These are phyloP conservation scores for Tetramorium bicarinatum DNA, from an alignment of 2,888 invertebrate genomes.

Conservation along the genomic window DNA sequence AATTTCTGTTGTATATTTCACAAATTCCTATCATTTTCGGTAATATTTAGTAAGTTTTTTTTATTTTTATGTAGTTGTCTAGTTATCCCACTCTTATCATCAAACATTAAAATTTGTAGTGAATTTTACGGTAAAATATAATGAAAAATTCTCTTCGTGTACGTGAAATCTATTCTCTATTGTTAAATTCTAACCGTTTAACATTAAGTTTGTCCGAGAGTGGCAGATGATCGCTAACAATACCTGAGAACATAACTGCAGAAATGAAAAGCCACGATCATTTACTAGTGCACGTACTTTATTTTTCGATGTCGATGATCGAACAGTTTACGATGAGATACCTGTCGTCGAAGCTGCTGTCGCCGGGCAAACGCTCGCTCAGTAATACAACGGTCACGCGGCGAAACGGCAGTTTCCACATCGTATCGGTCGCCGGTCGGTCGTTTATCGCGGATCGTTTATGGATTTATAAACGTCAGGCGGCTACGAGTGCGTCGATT, in stretches of 20 bases:
- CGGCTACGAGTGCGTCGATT: conserved; percentile 27
- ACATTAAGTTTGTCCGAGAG: no score
- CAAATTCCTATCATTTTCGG: no score
- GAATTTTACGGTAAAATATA: no score
- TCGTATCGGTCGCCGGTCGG: conserved; percentile 25
- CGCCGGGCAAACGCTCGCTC: conserved; percentile 32
- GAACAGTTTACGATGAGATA: conserved; percentile 12
- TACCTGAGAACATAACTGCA: conserved; percentile 9
- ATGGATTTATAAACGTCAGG: conserved; percentile 47
- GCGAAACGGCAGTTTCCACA: conserved; percentile 13
- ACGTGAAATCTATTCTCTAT: not conserved
- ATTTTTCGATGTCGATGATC: conserved; percentile 2
- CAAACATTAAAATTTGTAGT: no score
- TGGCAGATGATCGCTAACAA: not conserved
- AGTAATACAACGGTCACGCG: conserved; percentile 57
- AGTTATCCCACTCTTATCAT: no score
- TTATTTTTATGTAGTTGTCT: no score
- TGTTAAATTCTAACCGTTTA: not conserved
- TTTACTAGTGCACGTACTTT: not conserved
- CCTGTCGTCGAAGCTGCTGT: not conserved
- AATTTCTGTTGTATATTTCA: no score
- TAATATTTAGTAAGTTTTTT: no score
- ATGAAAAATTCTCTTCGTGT: no score
- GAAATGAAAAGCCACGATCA: conserved; percentile 5
- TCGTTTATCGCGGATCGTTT: conserved; percentile 16